Conservation (phyloP, 2,113 vertebrate species). For the Silurus glanis region DNA sequence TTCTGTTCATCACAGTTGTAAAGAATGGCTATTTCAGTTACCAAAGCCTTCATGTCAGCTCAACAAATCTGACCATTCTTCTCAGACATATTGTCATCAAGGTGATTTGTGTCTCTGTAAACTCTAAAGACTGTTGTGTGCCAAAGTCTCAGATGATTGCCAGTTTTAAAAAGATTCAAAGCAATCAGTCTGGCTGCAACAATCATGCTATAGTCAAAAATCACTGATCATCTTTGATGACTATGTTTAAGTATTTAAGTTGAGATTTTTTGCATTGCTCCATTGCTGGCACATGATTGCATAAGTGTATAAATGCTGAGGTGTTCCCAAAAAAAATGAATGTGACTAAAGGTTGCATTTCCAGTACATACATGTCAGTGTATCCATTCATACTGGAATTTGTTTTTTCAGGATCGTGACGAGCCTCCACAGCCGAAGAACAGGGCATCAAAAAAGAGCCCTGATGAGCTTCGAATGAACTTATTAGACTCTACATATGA, state of each 20-base stretch:
- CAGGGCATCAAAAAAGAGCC: not conserved
- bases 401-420: slow-evolving; percentile 17
- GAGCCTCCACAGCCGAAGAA: not conserved
- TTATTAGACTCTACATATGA: slow-evolving; percentile 3
- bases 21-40: not conserved
- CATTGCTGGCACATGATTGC: not conserved
- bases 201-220: not conserved
- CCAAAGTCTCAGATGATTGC: not conserved
- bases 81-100: not conserved
- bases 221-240: not conserved
- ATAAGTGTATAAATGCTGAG: not conserved
- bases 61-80: not conserved
- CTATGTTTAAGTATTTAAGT: not conserved
- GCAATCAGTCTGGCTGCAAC: not conserved
- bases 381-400: not conserved
- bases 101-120: not conserved
- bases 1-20: not conserved
- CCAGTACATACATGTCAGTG: not conserved
- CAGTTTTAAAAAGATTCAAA: not conserved
- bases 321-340: not conserved
- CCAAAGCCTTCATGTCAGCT: not conserved
- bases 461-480: not conserved
- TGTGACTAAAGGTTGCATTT: not conserved
- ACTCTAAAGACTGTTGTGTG: not conserved
- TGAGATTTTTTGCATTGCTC: not conserved